These are phyloP conservation scores for Melanotaenia nigrans DNA, from an alignment of 2,797 vertebrate genomes.

Conservation along the genomic window DNA sequence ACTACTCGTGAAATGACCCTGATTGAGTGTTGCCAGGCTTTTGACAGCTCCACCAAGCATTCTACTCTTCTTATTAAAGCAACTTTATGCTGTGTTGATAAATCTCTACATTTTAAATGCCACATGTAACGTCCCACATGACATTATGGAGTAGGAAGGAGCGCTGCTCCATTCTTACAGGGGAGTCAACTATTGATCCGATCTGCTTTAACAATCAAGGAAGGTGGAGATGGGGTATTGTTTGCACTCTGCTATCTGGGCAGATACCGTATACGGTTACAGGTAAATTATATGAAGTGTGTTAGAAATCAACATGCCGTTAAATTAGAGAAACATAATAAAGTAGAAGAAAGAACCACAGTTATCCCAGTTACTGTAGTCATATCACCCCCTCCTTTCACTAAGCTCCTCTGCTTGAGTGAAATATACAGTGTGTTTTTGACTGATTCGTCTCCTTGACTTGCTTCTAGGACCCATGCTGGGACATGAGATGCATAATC, in stretches of 20 bases:
- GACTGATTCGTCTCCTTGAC: conserved; percentile 33
- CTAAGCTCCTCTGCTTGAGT: conserved; percentile 20
- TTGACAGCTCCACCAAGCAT: conserved; percentile 36
- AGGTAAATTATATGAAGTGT: neutral
- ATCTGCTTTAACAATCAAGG: conserved; percentile 6
- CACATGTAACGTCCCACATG: conserved; percentile 8
- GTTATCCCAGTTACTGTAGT: neutral
- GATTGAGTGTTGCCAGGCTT: conserved; percentile 49
- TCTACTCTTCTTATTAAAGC: conserved; percentile 45
- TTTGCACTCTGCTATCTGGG: conserved; percentile 2
- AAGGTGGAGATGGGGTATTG: neutral
- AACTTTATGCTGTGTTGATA: conserved; percentile 25
- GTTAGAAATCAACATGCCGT: neutral
- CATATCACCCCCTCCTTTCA: conserved; percentile 12
- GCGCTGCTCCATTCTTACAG: neutral
- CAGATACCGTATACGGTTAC: neutral
- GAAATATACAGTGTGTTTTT: conserved; percentile 33
- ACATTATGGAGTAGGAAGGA: conserved; percentile 2
- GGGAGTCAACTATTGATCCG: neutral
- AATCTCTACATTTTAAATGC: conserved; percentile 41
- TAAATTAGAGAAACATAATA: neutral
- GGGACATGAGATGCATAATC: conserved; percentile 57
- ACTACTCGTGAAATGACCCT: conserved; percentile 45
- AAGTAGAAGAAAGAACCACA: neutral
- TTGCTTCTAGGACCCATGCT: conserved; percentile 39